Conservation (phyloP, 2,113 vertebrate genomes). For the Phaethon lepturus region DNA sequence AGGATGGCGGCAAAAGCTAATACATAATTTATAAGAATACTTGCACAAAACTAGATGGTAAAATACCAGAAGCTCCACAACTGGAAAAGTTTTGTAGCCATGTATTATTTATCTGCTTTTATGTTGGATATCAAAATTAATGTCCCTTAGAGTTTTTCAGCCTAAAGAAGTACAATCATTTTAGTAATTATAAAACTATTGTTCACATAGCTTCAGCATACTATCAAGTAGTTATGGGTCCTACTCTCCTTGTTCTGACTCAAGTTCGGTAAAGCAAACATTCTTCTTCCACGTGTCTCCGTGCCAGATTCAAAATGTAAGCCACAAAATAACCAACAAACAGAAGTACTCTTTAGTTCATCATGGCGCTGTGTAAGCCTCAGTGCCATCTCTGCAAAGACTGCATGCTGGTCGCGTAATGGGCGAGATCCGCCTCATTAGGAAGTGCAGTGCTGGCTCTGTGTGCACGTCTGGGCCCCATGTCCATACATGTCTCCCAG, state of each 20-base stretch:
- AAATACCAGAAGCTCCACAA: background rate
- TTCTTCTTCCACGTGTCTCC: background rate
- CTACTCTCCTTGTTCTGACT: background rate
- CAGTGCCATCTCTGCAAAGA: background rate
- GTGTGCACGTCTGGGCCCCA: fast-evolving
- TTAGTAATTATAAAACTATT: background rate
- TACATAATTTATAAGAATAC: background rate
- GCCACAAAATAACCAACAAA: background rate
- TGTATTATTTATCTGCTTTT: background rate
- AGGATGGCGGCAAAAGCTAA: background rate
- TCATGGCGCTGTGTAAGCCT: fast-evolving
- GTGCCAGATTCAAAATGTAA: background rate
- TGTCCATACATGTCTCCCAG: background rate
- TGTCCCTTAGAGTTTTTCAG: background rate
- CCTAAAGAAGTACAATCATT: background rate
- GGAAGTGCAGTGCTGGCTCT: background rate
- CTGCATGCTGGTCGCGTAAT: fast-evolving
- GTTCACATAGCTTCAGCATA: background rate
- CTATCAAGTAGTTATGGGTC: background rate
- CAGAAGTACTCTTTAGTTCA: background rate
- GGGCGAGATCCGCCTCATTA: fast-evolving
- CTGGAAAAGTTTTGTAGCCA: background rate
- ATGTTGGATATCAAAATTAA: background rate
- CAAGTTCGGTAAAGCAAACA: background rate
- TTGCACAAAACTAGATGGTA: background rate